Base-by-base conservation (phyloP, 2,888 invertebrate genomes). In the Harpagoxenus sublaevis region DNA sequence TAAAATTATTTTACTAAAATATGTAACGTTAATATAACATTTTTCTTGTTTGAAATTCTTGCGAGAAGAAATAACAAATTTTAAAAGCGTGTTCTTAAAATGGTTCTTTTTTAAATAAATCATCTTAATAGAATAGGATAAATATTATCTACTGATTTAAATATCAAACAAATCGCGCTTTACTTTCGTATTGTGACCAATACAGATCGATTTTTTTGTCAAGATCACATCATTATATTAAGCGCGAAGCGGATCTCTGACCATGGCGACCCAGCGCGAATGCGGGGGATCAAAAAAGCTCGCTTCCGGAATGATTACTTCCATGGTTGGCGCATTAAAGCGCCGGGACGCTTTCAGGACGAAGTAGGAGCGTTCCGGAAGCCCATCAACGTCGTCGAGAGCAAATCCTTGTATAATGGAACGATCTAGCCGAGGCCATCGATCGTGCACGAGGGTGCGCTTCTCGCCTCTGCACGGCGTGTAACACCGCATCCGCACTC, bases 361-460 rank as follows among this genome's bases (percentile, higher is more conserved):
- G 83, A 79, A 82, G 71, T 71, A 86, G 68, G 71, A 79, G 77
- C 77, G 53, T 48, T 68, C 86, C 55, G 66, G 82, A 90, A 90
- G 86, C 89, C 87, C 89, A 89, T 89, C 86, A 90, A 87, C 84
- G 86, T 86, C 84, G 85, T 70, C 86, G 85, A 84, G 84, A 90
- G 90, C 87, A 87, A 89, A 89, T 90, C 90, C 90, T 90, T 86
- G 87, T 83, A 89, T 89, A 89, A 89, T 87, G 87, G 89, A 90
- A 86, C 86, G 89, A 89, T 89, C 86, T 75, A 83, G 68, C 66
- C 75, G 84, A n/a, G 84, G 55, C 84, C 89, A 84, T 90, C 87
- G 89, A 90, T 90, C 85, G 84, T 78, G 60, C 12, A 65, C 71
- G 31, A 70, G 68, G 68, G 70, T 35, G 48, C 75, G 57, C 31